Conservation (phyloP, 2,797 vertebrate genomes). For the Echiichthys vipera region DNA sequence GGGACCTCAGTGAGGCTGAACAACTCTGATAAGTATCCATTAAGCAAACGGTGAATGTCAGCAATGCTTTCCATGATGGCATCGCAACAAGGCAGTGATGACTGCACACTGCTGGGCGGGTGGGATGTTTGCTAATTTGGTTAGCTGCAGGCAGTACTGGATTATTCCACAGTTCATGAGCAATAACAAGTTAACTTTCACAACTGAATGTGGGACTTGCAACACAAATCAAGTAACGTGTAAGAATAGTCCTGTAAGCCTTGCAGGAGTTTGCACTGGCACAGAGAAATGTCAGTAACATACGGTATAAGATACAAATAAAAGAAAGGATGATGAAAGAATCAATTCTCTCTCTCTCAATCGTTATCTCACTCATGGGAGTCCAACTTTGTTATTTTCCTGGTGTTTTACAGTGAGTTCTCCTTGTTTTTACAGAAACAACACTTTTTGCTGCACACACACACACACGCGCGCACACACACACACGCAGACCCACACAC, state of each 20-base stretch:
- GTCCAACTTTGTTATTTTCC: conserved; percentile 38
- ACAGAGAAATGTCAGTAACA: conserved; percentile 27
- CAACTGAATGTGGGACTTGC: background rate
- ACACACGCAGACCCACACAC: background rate
- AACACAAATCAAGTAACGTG: conserved; percentile 5
- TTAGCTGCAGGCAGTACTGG: background rate
- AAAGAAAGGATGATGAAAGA: conserved; percentile 43
- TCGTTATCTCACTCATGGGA: conserved; percentile 18
- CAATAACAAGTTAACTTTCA: conserved; percentile 33
- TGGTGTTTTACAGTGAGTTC: conserved; percentile 13
- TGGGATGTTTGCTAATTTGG: conserved; percentile 16
- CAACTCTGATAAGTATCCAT: conserved; percentile 3
- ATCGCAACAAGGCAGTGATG: conserved; percentile 5
- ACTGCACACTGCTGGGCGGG: conserved; percentile 1
- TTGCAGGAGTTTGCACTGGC: conserved; percentile 21
- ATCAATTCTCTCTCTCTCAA: conserved; percentile 23
- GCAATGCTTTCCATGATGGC: conserved; percentile 23
- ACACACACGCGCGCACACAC: background rate
- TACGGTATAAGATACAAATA: conserved; percentile 11
- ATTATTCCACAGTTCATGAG: conserved; percentile 8
- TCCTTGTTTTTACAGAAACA: conserved; percentile 30
- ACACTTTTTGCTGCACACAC: background rate
- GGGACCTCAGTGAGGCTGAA: background rate
- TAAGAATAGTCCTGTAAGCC: conserved; percentile 20
- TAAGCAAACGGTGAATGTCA: conserved; percentile 1